phyloP scores from a whole-genome alignment of 2,113 vertebrate species.

The Colossoma macropomum region DNA sequence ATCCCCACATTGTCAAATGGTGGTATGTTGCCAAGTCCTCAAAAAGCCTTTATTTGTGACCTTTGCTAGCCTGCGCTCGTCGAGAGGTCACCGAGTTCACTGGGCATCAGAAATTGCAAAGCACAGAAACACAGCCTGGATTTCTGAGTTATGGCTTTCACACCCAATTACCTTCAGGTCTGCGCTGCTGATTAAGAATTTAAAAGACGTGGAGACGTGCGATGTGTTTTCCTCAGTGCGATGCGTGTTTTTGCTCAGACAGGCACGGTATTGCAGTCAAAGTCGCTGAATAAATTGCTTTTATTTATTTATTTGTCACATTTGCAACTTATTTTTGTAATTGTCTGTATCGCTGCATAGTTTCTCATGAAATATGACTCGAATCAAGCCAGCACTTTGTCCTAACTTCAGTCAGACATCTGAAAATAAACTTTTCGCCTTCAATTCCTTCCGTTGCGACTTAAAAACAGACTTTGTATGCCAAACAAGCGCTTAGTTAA shows the following conservation, averaged over 20 bases:
- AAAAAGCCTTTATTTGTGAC: background rate
- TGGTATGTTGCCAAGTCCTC: background rate
- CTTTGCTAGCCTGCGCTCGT: background rate
- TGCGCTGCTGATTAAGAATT: background rate
- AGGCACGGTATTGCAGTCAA: background rate
- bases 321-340: background rate
- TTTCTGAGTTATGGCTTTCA: background rate
- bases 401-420: background rate
- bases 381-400: background rate
- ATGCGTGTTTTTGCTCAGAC: background rate
- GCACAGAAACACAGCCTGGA: background rate
- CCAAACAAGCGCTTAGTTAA: background rate
- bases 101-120: background rate
- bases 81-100: background rate
- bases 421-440: background rate
- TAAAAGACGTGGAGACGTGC: background rate
- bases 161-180: constrained; percentile 3
- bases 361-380: background rate
- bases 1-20: background rate
- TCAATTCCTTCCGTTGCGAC: no score
- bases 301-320: background rate
- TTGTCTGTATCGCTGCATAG: background rate
- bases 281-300: background rate
- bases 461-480: background rate
- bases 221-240: background rate